Evolutionary conservation across 1,140 invertebrate species (phyloP).

Genomic region (Charaxes varanes): DNA sequence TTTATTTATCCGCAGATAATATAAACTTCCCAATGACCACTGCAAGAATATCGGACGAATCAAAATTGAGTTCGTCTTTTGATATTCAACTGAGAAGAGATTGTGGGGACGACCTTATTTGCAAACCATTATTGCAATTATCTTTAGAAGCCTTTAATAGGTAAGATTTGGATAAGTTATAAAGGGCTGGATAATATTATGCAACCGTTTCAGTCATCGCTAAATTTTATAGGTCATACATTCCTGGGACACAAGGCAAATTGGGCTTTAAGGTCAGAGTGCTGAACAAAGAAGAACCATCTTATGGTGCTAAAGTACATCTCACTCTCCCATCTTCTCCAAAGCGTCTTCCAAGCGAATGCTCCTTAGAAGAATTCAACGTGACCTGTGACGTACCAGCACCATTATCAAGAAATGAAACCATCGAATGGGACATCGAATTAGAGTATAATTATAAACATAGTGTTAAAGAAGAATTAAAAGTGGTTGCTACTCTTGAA

Average conservation of each 20-base stretch:
- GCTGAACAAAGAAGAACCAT: conserved; percentile 49
- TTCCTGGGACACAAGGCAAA: conserved; percentile 38
- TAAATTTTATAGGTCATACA: conserved; percentile 46
- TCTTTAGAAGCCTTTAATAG: conserved; percentile 35
- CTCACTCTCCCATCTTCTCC: conserved; percentile 37
- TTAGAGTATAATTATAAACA: conserved; percentile 35
- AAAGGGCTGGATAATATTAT: not conserved
- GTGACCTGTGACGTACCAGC: conserved; percentile 45
- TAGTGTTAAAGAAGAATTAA: conserved; percentile 15
- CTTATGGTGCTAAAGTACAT: conserved; percentile 45
- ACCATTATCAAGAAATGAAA: conserved; percentile 36
- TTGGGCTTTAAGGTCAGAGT: conserved; percentile 42
- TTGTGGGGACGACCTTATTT: conserved; percentile 60
- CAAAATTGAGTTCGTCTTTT: conserved; percentile 35
- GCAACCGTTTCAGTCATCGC: not conserved
- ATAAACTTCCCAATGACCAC: conserved; percentile 12
- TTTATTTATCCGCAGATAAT: conserved; percentile 9
- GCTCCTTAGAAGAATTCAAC: conserved; percentile 31
- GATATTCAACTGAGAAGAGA: conserved; percentile 49
- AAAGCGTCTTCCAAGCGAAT: conserved; percentile 41
- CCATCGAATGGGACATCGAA: conserved; percentile 46
- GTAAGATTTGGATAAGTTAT: conserved; percentile 25
- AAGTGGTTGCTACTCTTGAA: conserved; percentile 31
- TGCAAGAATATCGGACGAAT: conserved; percentile 44
- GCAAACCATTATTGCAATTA: conserved; percentile 44